Conservation (phyloP, 2,888 invertebrate species). For the Ernsta delagoae region DNA sequence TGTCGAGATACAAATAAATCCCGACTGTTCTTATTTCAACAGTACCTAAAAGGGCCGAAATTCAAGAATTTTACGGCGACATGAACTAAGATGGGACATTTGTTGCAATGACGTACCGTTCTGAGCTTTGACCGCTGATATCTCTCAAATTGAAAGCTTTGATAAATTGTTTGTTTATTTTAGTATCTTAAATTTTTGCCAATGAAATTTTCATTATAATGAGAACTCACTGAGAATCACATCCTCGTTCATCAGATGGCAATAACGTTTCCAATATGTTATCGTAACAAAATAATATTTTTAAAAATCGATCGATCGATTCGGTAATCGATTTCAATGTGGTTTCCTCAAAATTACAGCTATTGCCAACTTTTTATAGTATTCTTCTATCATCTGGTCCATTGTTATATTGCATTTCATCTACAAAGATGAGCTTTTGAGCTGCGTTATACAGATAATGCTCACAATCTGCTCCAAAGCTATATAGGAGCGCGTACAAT, state of each 20-base stretch:
- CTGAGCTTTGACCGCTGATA: conserved; percentile 27
- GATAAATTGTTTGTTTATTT: neutral
- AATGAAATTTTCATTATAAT: neutral
- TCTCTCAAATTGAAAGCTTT: conserved; percentile 31
- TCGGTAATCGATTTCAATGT: too few relatives aligned
- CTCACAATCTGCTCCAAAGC: neutral
- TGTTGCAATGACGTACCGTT: conserved; percentile 32
- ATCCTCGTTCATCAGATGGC: neutral
- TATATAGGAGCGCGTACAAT: neutral
- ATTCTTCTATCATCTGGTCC: neutral
- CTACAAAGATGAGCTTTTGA: too few relatives aligned
- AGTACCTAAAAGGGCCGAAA: conserved; percentile 36
- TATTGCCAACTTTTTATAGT: neutral
- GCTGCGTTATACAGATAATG: neutral
- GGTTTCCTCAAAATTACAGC: too few relatives aligned
- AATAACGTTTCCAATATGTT: neutral
- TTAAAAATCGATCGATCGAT: too few relatives aligned
- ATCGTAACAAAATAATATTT: too few relatives aligned
- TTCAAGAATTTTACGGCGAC: conserved; percentile 36
- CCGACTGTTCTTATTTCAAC: conserved; percentile 31
- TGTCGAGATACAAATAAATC: conserved; percentile 71
- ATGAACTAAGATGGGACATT: conserved; percentile 39
- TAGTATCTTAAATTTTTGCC: neutral
- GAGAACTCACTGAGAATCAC: too few relatives aligned
- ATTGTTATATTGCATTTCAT: too few relatives aligned